Base-by-base conservation (phyloP, 1,140 invertebrate species). In the Danaus plexippus region DNA sequence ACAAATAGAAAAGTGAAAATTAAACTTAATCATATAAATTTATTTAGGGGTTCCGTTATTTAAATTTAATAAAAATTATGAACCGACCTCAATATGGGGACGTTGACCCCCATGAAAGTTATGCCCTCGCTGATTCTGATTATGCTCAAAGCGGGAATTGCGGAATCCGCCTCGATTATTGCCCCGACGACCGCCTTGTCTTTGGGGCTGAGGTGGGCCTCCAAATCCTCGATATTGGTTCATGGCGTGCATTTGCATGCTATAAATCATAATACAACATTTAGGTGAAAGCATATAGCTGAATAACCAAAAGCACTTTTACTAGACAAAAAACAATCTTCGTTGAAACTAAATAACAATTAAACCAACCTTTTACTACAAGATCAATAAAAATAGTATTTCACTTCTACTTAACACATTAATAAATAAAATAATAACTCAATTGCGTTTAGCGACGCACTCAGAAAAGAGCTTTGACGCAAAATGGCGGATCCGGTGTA, bases 161-260 rank as follows among this genome's bases (percentile, higher is more conserved):
- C 79, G 76, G 47, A 80, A 82, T 52, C 73, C 74, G 15, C 78
- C 71, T 41, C 76, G 54, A 49, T 79, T 77, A 47, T 71, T 72
- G 18, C 81, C 80, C 63, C 81, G 77, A 47, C 81, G 78, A 47
- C 73, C 71, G n/a, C 74, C 77, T 59, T 80, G 80, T 47, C 83
- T 76, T 63, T 87, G 83, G 1, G 83, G 83, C 49, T 87, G 83
- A 2, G 83, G 83, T 47, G 75, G 80, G 11, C 84, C 84, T n/a
- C 81, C 84, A 67, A 77, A 85, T 22, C 81, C 84, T 66, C 84
- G 69, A 57, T 73, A 87, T 61, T 81, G 73, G 79, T 86, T 82
- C 80, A 86, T 84, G 11, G 67, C 77, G 62, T 86, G 80, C 75
- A 80, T 80, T 75, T 86, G 77, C 77, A 83, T 83, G 62, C 73